phyloP scores from a whole-genome alignment of 2,113 vertebrate species.

The Salminus brasiliensis region DNA sequence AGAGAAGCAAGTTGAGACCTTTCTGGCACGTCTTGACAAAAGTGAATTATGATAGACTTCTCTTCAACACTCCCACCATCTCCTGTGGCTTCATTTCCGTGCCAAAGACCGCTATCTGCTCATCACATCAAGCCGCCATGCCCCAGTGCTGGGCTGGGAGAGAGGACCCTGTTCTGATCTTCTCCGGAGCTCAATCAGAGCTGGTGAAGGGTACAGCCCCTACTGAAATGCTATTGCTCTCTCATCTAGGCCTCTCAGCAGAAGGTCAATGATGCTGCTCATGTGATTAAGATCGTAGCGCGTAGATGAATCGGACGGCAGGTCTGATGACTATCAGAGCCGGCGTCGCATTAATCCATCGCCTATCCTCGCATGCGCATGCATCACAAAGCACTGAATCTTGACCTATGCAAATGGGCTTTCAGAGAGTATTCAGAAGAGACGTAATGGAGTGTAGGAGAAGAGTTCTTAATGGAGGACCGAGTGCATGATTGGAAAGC shows the following conservation, averaged over 20 bases:
- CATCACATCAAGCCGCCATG: neutral
- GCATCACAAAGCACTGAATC: conserved; percentile 40
- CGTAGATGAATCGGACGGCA: conserved; percentile 38
- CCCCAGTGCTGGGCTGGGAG: neutral
- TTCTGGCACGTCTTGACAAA: neutral
- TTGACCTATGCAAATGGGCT: conserved; percentile 51
- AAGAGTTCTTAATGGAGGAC: conserved; percentile 40
- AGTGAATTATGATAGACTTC: neutral
- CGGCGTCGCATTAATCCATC: conserved; percentile 29
- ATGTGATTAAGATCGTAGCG: conserved; percentile 43
- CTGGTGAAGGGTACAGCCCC: conserved; percentile 16
- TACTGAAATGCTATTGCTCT: conserved; percentile 44
- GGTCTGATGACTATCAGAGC: conserved; percentile 25
- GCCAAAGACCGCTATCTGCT: neutral
- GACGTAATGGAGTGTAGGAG: conserved; percentile 28
- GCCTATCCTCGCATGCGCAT: conserved; percentile 24
- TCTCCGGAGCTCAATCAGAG: conserved; percentile 30
- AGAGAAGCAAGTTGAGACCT: neutral
- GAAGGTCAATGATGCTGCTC: conserved; percentile 51
- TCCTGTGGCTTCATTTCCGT: conserved; percentile 18
- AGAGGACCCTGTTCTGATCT: conserved; percentile 6
- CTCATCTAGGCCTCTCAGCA: conserved; percentile 36
- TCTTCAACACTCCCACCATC: neutral
- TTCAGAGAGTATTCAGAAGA: conserved; percentile 34
- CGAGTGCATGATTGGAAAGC: conserved; percentile 31